Conservation (phyloP, 2,113 vertebrate genomes). For the Nerophis ophidion region DNA sequence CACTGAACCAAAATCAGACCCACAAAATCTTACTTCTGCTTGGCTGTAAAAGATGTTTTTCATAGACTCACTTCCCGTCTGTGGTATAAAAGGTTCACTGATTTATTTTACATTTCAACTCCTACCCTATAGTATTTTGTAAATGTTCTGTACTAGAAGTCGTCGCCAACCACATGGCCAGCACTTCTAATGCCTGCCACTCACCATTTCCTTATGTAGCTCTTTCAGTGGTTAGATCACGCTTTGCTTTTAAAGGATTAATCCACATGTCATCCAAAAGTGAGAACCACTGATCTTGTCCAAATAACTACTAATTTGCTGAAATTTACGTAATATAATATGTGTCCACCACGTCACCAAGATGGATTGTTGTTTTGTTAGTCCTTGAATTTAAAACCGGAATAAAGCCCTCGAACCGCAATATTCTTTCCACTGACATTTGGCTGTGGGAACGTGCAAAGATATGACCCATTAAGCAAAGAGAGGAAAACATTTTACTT, state of each 20-base stretch:
- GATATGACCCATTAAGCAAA: background rate
- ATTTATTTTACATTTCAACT: background rate
- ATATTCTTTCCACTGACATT: slow-evolving; percentile 8
- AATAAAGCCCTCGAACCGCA: background rate
- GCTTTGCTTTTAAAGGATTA: slow-evolving; percentile 50
- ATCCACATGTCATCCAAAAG: slow-evolving; percentile 41
- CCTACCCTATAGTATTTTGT: slow-evolving; percentile 20
- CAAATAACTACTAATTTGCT: slow-evolving; percentile 8
- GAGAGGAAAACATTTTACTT: slow-evolving; percentile 17
- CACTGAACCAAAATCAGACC: slow-evolving; percentile 26
- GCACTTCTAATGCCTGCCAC: slow-evolving; percentile 40
- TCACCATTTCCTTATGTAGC: slow-evolving; percentile 48
- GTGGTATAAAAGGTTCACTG: slow-evolving; percentile 36
- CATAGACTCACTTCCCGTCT: slow-evolving; percentile 28
- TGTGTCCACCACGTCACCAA: background rate
- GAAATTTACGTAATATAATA: background rate
- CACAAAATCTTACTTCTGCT: slow-evolving; percentile 33
- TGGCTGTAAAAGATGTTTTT: slow-evolving; percentile 18
- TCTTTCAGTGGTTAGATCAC: slow-evolving; percentile 46
- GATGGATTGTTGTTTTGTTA: background rate
- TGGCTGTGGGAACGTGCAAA: slow-evolving; percentile 9
- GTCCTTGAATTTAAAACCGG: slow-evolving; percentile 6
- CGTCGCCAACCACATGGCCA: slow-evolving; percentile 25
- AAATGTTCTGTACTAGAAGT: slow-evolving; percentile 33
- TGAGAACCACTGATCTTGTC: slow-evolving; percentile 13